Percentiles rank a stretch among this genome's conserved stretches.
These are phyloP conservation scores for Linyphia triangularis DNA, from an alignment of 2,888 invertebrate genomes.

Conservation along the genomic window DNA sequence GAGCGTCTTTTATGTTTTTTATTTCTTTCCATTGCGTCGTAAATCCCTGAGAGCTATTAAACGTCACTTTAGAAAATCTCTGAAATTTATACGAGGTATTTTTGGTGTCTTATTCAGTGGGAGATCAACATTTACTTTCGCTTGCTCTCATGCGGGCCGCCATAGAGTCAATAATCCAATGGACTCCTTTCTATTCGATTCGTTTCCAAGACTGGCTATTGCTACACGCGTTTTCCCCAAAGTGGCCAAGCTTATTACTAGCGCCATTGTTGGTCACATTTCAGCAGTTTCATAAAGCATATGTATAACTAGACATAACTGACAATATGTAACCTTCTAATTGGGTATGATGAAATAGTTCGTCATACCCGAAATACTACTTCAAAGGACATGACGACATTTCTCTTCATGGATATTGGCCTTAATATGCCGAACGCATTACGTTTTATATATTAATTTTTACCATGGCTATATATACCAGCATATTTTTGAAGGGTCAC, in stretches of 20 bases:
- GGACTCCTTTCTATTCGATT: constrained; percentile 17
- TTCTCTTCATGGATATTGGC: no score
- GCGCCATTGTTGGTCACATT: constrained; percentile 21
- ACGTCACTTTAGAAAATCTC: constrained; percentile 56
- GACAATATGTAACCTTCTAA: no score
- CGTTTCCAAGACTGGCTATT: constrained; percentile 33
- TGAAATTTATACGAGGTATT: constrained; percentile 56
- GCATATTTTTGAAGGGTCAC: no score
- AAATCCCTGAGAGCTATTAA: constrained; percentile 47
- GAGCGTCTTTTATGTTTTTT: not conserved
- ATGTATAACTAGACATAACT: no score
- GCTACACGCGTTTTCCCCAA: not conserved
- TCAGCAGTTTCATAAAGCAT: no score
- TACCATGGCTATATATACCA: no score
- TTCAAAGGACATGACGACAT: no score
- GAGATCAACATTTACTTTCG: constrained; percentile 50
- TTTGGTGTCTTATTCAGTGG: constrained; percentile 47
- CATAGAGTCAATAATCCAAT: constrained; percentile 47
- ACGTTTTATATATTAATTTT: no score
- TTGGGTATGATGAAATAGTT: no score
- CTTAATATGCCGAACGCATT: no score
- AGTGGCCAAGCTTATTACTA: not conserved
- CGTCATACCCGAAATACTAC: no score
- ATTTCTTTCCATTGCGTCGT: not conserved
- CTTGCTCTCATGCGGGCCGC: constrained; percentile 39